These are phyloP conservation scores for Baryphthengus martii DNA, from an alignment of 2,113 vertebrate genomes.

Conservation along the genomic window DNA sequence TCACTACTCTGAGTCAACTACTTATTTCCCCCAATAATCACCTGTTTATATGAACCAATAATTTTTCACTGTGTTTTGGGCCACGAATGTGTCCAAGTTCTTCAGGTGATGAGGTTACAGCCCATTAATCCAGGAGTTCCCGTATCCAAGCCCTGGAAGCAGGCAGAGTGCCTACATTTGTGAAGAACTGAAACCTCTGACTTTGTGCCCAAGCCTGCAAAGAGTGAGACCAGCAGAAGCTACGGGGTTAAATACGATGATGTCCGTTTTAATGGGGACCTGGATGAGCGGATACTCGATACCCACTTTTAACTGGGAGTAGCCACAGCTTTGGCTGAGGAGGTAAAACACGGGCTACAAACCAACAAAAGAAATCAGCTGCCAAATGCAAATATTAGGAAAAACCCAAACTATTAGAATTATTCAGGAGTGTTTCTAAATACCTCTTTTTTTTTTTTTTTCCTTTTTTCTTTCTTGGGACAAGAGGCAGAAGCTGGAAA, in stretches of 20 bases:
- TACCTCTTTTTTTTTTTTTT: not conserved
- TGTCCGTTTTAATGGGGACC: not conserved
- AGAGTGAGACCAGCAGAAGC: not conserved
- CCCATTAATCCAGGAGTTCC: not conserved
- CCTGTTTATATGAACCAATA: not conserved
- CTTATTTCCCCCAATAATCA: not conserved
- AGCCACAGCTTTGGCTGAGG: not conserved
- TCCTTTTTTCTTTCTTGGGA: not conserved
- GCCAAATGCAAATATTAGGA: not conserved
- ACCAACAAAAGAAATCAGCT: not conserved
- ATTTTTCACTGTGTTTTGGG: not conserved
- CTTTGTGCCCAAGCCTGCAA: not conserved
- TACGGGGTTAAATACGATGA: fast-evolving
- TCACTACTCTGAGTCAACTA: not conserved
- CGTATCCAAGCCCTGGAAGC: not conserved
- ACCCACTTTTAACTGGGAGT: not conserved
- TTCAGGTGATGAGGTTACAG: not conserved
- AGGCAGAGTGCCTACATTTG: not conserved
- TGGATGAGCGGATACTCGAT: not conserved
- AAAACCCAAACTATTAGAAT: not conserved
- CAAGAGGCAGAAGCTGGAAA: not conserved
- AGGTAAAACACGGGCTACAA: not conserved
- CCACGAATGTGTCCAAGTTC: fast-evolving
- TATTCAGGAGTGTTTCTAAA: not conserved
- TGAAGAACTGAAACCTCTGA: not conserved